Evolutionary conservation across 2,113 vertebrate genomes (phyloP).

Genomic region (Pelecanoides urinatrix): DNA sequence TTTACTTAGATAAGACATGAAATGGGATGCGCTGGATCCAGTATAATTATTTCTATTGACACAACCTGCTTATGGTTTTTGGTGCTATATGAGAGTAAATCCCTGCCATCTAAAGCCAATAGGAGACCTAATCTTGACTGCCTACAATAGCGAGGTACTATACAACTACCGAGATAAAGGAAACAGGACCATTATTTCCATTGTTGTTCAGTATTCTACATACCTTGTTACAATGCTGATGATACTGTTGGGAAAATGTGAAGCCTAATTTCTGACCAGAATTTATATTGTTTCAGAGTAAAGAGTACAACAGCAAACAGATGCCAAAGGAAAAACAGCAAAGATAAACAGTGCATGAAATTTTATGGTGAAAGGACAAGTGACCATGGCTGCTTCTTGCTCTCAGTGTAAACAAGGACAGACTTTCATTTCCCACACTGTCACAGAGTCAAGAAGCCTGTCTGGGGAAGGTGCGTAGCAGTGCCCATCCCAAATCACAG

Average conservation of each 20-base stretch:
- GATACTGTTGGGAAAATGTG: background rate
- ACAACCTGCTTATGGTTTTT: slow-evolving; percentile 40
- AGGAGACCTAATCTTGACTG: slow-evolving; percentile 4
- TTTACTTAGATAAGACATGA: slow-evolving; percentile 45
- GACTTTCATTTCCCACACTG: background rate
- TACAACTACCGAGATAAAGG: background rate
- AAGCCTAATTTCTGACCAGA: background rate
- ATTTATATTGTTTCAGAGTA: background rate
- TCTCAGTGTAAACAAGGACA: background rate
- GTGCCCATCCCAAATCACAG: background rate
- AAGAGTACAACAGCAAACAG: background rate
- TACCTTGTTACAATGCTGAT: background rate
- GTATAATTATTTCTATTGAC: slow-evolving; percentile 56
- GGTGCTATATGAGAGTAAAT: slow-evolving; percentile 37
- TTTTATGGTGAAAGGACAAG: background rate
- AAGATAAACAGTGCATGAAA: background rate
- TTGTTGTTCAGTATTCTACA: background rate
- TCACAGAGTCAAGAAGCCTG: background rate
- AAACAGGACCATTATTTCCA: background rate
- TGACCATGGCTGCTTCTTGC: background rate
- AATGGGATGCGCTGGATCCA: slow-evolving; percentile 31
- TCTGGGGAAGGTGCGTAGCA: background rate
- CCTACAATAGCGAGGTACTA: background rate
- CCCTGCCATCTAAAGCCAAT: background rate
- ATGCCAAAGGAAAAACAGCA: background rate